phyloP scores from a whole-genome alignment of 2,888 invertebrate genomes.

The Coronaproctus castanopsis region DNA sequence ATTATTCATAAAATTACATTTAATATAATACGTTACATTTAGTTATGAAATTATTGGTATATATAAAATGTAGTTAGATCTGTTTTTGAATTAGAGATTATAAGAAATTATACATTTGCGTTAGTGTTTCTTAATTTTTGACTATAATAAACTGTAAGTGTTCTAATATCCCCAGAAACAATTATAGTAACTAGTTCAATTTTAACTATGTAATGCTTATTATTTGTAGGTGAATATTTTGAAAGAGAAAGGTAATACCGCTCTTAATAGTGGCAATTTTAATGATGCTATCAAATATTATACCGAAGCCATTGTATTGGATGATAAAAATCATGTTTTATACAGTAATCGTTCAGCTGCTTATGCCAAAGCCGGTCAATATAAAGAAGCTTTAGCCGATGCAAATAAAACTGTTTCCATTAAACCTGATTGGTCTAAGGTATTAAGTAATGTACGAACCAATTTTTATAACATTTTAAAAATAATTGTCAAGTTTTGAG shows the following conservation, averaged over 20 bases:
- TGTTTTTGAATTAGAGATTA: too few species aligned
- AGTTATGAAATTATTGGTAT: too few species aligned
- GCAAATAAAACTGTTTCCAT: slow-evolving; percentile 61
- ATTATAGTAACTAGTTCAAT: too few species aligned
- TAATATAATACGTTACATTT: too few species aligned
- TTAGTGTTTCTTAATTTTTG: too few species aligned
- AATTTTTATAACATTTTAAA: background rate
- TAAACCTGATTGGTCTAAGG: slow-evolving; percentile 66
- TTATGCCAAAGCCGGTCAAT: slow-evolving; percentile 58
- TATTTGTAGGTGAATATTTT: slow-evolving; percentile 62
- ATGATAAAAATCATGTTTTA: slow-evolving; percentile 64
- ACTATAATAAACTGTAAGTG: too few species aligned
- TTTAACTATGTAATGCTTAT: too few species aligned
- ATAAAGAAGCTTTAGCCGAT: slow-evolving; percentile 53
- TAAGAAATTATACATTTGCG: too few species aligned
- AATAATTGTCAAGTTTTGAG: background rate
- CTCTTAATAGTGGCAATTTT: slow-evolving; percentile 52
- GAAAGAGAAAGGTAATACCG: slow-evolving; percentile 73
- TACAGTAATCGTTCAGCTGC: slow-evolving; percentile 85
- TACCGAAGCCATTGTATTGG: slow-evolving; percentile 58
- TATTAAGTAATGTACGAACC: slow-evolving; percentile 7
- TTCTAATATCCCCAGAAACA: too few species aligned
- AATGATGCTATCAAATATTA: slow-evolving; percentile 61
- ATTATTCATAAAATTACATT: too few species aligned
- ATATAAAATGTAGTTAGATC: too few species aligned